Evolutionary conservation across 2,888 invertebrate genomes (phyloP), one percentile per base, ranked within the genome.

Genomic region (Heterodera filipjevi): DNA sequence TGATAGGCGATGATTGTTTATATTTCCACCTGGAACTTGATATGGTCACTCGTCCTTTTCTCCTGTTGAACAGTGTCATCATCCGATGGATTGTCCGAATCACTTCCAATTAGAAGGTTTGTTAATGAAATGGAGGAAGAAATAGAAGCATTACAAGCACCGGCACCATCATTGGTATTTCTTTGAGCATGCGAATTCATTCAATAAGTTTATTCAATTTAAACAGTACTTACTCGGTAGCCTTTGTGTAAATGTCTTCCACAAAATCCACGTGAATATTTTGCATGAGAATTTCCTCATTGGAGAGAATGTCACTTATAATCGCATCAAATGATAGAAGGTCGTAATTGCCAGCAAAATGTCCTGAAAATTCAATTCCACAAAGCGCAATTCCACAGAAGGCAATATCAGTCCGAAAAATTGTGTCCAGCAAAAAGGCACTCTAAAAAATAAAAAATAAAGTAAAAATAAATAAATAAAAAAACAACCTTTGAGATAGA

Each of bases 311-410:
- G 74, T 87, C 86, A 35, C 82, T 80, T n/a, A 88, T 84, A 16
- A 87, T 85, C 68, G 86, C 84, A 75, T 87, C 85, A 10, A 85
- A 78, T 35, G 79, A 78, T 22, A 82, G 82, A 78, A 86, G 86
- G 78, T 88, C 88, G 72, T 86, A 88, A 77, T 88, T 87, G 74
- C 86, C 87, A 59, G 82, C 82, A 81, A 87, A 87, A 77, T 85
- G 85, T 27, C 82, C 83, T 22, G 81, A 77, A 44, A 87, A 81
- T 59, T 85, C 79, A 16, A 81, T 66, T n/a, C 82, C 83, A 76
- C 87, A 87, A 32, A 87, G 73, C 2, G 83, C 83, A 39, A 86
- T 86, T 71, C 86, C 87, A 3, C 82, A 82, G 30, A 80, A 76
- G n/a, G 79, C 76, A 14, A 87, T 33, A 72, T 87, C 87, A n/a